Percentiles rank a stretch among this genome's conserved stretches.
phyloP scores from a whole-genome alignment of 2,113 vertebrate genomes.

The Callipepla squamata region DNA sequence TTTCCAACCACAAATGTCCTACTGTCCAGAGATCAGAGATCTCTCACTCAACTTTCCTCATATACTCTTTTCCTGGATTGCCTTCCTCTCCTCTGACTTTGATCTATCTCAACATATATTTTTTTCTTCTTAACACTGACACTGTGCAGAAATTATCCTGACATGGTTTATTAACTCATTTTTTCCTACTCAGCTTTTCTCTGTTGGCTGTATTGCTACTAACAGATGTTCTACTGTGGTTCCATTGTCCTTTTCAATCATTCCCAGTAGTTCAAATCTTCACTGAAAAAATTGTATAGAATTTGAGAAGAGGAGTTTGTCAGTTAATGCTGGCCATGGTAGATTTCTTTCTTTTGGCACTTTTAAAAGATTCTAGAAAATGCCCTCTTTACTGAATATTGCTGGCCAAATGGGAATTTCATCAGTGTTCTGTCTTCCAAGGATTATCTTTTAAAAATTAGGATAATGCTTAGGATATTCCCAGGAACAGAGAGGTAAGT shows the following conservation, averaged over 20 bases:
- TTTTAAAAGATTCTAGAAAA: not conserved
- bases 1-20: not conserved
- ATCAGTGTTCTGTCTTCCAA: not conserved
- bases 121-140: not conserved
- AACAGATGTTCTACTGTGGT: not conserved
- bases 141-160: not conserved
- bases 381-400: not conserved
- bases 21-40: not conserved
- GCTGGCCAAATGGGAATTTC: not conserved
- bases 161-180: not conserved
- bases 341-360: not conserved
- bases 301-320: not conserved
- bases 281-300: not conserved
- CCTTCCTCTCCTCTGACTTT: not conserved
- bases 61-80: not conserved
- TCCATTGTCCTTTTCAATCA: conserved; percentile 4
- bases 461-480: not conserved
- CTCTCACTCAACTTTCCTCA: not conserved
- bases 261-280: not conserved
- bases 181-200: conserved; percentile 49
- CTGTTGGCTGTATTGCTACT: not conserved
- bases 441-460: not conserved
- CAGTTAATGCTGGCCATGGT: not conserved
- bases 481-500: not conserved
- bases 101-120: not conserved